phyloP scores from a whole-genome alignment of 2,888 invertebrate genomes.

The Rhyacophila evoluta region DNA sequence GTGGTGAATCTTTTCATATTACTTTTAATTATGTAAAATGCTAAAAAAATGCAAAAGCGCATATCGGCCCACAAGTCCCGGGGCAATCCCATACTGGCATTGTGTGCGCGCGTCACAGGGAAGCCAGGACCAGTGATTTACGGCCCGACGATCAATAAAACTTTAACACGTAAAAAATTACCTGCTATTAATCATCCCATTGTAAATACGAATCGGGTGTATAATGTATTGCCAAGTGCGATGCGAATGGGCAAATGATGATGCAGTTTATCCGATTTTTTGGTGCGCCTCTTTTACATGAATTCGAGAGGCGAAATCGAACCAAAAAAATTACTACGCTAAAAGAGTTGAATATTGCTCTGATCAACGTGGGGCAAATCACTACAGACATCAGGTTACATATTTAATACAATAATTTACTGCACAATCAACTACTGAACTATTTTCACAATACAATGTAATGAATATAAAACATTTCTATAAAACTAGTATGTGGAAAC shows the following conservation, averaged over 20 bases:
- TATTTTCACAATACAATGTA: no score
- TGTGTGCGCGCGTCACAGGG: constrained; percentile 28
- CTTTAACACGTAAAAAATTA: constrained; percentile 51
- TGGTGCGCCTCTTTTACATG: constrained; percentile 12
- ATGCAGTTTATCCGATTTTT: constrained; percentile 26
- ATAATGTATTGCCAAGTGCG: constrained; percentile 29
- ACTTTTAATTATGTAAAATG: constrained; percentile 37
- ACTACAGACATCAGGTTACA: no score
- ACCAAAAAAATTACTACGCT: neutral
- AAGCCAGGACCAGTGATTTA: constrained; percentile 33
- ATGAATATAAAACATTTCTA: no score
- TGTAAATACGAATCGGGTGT: constrained; percentile 36
- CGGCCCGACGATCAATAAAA: constrained; percentile 46
- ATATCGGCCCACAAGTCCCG: constrained; percentile 35
- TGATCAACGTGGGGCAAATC: neutral
- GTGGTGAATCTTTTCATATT: constrained; percentile 2
- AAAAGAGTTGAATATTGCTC: constrained; percentile 23
- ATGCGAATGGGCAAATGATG: constrained; percentile 21
- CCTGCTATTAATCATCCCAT: constrained; percentile 52
- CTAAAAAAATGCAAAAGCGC: constrained; percentile 27
- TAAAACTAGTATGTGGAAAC: no score
- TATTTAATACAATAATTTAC: no score
- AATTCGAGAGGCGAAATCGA: constrained; percentile 17
- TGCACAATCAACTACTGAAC: no score
- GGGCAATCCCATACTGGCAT: constrained; percentile 2